A percentile compares a stretch with the other conserved stretches of the same genome.
phyloP scores from a whole-genome alignment of 2,888 invertebrate genomes.

The Encarsia formosa region DNA sequence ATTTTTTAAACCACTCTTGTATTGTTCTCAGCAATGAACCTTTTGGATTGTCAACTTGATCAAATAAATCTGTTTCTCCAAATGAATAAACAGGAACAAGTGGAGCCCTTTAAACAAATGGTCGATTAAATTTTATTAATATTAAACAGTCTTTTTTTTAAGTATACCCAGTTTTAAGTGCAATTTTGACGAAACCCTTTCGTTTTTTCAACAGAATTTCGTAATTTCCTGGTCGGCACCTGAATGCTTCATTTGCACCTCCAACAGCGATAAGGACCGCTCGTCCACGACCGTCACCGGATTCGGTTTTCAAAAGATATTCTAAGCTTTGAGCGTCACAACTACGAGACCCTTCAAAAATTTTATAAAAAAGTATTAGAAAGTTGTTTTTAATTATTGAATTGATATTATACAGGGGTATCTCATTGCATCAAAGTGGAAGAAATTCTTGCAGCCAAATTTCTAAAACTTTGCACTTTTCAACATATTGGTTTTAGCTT shows the following conservation, averaged over 20 bases:
- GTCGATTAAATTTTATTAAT: no score
- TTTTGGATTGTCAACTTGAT: slow-evolving; percentile 69
- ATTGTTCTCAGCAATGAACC: slow-evolving; percentile 64
- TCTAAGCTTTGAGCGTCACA: slow-evolving; percentile 66
- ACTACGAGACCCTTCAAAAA: slow-evolving; percentile 51
- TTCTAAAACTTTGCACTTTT: no score
- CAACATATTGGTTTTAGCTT: no score
- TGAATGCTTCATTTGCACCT: slow-evolving; percentile 83
- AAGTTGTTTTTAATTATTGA: no score
- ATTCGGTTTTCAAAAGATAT: slow-evolving; percentile 55
- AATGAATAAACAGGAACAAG: slow-evolving; percentile 87
- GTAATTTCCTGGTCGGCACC: slow-evolving; percentile 74
- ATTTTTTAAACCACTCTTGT: slow-evolving; percentile 65
- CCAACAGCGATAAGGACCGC: slow-evolving; percentile 77
- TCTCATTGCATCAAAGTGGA: no score
- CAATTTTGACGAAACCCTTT: slow-evolving; percentile 74
- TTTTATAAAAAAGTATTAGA: no score
- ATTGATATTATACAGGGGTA: no score
- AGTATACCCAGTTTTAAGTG: slow-evolving; percentile 68
- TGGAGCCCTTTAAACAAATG: slow-evolving; percentile 61
- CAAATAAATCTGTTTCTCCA: slow-evolving; percentile 83
- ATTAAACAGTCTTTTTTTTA: not conserved
- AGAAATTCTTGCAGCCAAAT: no score
- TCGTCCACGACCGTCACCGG: slow-evolving; percentile 55
- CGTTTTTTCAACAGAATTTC: slow-evolving; percentile 68